Conservation (phyloP, 2,113 vertebrate genomes). For the Oryzias melastigma region DNA sequence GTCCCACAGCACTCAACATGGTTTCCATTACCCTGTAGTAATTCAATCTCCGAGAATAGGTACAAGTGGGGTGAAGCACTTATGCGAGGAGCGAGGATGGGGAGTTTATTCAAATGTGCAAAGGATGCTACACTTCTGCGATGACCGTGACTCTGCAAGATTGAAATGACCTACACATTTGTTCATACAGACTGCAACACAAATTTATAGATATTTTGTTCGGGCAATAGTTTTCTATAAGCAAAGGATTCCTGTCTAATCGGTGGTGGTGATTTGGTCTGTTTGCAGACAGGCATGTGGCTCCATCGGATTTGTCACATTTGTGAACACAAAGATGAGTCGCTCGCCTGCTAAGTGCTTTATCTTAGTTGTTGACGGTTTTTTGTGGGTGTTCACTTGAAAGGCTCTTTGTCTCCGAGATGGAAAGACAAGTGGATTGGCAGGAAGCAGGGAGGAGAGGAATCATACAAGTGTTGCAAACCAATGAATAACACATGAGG, state of each 20-base stretch:
- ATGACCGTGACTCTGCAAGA: conserved; percentile 11
- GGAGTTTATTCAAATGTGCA: conserved; percentile 25
- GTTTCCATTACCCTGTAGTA: conserved; percentile 68
- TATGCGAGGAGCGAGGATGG: conserved; percentile 17
- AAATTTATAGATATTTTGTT: neutral
- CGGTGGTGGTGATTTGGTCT: conserved; percentile 54
- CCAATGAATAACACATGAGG: conserved; percentile 71
- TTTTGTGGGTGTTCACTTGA: conserved; percentile 62
- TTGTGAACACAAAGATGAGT: conserved; percentile 60
- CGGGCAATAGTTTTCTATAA: conserved; percentile 14
- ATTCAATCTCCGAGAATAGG: conserved; percentile 58
- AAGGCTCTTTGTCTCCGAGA: conserved; percentile 70
- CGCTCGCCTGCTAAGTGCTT: conserved; percentile 68
- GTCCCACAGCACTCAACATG: conserved; percentile 73
- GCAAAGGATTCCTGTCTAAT: conserved; percentile 17
- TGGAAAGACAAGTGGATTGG: conserved; percentile 65
- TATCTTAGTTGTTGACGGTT: conserved; percentile 47
- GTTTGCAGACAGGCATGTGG: conserved; percentile 37
- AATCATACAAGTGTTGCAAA: conserved; percentile 67
- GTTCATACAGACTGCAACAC: no score
- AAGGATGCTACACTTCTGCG: conserved; percentile 27
- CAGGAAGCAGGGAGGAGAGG: conserved; percentile 55
- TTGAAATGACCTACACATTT: no score
- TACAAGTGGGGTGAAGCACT: conserved; percentile 57
- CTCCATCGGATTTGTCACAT: conserved; percentile 70